Conservation (phyloP, 1,140 invertebrate genomes). For the Chrysomallon squamiferum region DNA sequence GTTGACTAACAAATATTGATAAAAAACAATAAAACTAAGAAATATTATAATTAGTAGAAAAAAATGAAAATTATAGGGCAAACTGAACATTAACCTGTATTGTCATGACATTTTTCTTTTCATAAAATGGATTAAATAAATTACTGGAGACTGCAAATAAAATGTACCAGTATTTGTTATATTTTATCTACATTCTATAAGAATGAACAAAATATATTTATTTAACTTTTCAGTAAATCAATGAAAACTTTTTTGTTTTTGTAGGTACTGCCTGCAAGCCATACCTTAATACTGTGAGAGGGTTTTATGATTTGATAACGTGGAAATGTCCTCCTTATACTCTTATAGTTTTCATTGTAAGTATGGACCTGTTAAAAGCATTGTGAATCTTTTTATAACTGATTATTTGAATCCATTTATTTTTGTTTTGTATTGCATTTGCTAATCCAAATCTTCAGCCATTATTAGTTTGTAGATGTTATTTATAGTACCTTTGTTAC, state of each 20-base stretch:
- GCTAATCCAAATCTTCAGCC: background rate
- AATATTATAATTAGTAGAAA: too few relatives aligned
- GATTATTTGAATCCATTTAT: background rate
- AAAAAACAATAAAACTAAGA: too few relatives aligned
- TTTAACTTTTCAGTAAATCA: too few relatives aligned
- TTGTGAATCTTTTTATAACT: background rate
- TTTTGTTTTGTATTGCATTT: background rate
- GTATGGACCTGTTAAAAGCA: background rate
- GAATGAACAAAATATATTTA: too few relatives aligned
- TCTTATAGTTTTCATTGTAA: slow-evolving; percentile 46
- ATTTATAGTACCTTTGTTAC: background rate
- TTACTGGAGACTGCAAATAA: too few relatives aligned
- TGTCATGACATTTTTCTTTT: too few relatives aligned
- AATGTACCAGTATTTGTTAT: too few relatives aligned
- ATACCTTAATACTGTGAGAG: slow-evolving; percentile 39
- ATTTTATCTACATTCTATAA: too few relatives aligned
- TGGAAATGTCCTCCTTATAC: slow-evolving; percentile 50
- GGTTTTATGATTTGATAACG: slow-evolving; percentile 32
- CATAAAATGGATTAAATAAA: too few relatives aligned
- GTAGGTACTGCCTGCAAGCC: slow-evolving; percentile 42
- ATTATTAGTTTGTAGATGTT: background rate
- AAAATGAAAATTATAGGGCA: too few relatives aligned
- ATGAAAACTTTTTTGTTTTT: too few relatives aligned
- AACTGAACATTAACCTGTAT: too few relatives aligned
- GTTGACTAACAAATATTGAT: background rate